These are phyloP conservation scores for Ptychodera flava DNA, from an alignment of 35 echinoderm and acorn worm genomes.

Conservation along the genomic window DNA sequence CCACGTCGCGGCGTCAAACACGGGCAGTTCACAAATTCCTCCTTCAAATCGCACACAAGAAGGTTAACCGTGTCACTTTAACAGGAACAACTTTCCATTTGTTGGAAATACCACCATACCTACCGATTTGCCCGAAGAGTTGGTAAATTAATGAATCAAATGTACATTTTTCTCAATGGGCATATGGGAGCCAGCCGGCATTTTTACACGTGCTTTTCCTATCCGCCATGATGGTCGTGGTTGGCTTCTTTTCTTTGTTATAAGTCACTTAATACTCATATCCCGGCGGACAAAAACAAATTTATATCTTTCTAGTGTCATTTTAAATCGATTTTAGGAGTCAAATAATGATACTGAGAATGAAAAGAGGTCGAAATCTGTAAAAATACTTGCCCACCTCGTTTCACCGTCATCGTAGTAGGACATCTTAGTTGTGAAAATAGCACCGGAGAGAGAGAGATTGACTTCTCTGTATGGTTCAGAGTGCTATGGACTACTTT, in stretches of 20 bases:
- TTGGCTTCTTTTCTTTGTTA: not conserved
- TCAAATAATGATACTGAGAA: not conserved
- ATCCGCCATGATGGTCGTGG: not conserved
- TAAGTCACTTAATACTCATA: not conserved
- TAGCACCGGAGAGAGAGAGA: not conserved
- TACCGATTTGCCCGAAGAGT: no score
- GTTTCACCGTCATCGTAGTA: not conserved
- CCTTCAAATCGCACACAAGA: no score
- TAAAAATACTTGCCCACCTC: not conserved
- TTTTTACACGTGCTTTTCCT: slow-evolving; percentile 1
- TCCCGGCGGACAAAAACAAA: not conserved
- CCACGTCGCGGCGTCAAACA: no score
- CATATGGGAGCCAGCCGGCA: not conserved
- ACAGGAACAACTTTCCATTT: no score
- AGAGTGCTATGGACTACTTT: not conserved
- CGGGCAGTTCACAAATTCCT: no score
- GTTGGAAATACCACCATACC: no score
- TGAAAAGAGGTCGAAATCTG: not conserved
- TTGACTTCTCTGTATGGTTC: not conserved
- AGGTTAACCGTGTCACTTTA: no score
- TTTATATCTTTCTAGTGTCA: not conserved
- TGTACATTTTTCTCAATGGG: not conserved
- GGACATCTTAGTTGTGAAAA: not conserved
- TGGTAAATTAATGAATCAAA: no score
- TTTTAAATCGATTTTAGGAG: not conserved